Conservation (phyloP, 2,888 invertebrate species). For the Lithophane semibrunnea region DNA sequence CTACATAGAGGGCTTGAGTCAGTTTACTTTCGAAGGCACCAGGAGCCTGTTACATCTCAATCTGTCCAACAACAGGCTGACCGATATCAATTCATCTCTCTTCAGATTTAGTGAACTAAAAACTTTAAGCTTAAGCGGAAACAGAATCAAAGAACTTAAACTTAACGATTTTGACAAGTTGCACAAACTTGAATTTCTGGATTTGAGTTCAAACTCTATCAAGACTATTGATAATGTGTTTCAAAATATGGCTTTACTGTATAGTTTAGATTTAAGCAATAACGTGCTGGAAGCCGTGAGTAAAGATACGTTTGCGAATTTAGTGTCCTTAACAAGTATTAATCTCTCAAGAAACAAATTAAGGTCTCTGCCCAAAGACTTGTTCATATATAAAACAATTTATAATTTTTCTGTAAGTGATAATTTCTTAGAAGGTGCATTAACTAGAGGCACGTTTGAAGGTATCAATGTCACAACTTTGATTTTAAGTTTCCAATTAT, state of each 20-base stretch:
- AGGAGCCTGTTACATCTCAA: constrained; percentile 73
- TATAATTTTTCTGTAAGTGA: constrained; percentile 70
- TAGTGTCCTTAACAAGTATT: constrained; percentile 65
- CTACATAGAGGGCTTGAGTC: constrained; percentile 70
- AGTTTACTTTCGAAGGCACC: constrained; percentile 78
- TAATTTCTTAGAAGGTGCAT: constrained; percentile 75
- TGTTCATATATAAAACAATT: constrained; percentile 78
- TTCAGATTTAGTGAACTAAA: constrained; percentile 76
- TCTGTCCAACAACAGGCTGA: constrained; percentile 76
- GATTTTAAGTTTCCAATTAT: constrained; percentile 75
- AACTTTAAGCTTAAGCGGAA: constrained; percentile 74
- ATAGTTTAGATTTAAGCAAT: constrained; percentile 70
- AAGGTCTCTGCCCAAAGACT: constrained; percentile 70
- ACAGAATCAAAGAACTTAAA: constrained; percentile 72
- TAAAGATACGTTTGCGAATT: constrained; percentile 69
- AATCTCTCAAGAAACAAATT: constrained; percentile 78
- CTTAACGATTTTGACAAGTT: constrained; percentile 73
- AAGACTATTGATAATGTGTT: constrained; percentile 71
- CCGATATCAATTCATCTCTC: constrained; percentile 74
- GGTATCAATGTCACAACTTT: constrained; percentile 73
- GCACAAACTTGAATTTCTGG: constrained; percentile 67
- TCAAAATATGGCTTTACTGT: constrained; percentile 65
- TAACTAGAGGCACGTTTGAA: constrained; percentile 77
- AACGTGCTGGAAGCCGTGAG: constrained; percentile 72
- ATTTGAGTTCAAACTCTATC: constrained; percentile 76